Evolutionary conservation across 1,140 invertebrate species (phyloP), one percentile per base, ranked within the genome.

Genomic region (Brachionus sp.): DNA sequence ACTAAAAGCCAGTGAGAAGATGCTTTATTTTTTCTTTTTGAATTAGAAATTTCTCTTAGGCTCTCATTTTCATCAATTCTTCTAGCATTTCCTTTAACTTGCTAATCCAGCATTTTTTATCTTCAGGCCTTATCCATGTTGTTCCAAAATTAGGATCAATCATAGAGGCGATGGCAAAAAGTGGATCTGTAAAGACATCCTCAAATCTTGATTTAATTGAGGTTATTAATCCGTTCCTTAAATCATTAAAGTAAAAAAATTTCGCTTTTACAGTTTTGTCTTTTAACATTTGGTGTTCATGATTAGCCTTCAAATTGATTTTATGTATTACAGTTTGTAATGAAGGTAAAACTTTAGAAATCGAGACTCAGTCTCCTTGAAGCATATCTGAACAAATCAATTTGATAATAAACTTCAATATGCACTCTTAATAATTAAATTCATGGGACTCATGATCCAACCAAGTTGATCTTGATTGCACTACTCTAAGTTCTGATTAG

Each of bases 161-260:
- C 6, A 29, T n/a, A 25, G 62, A 25, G 2, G 23, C 62, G 23
- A 64, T 64, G 23, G 13, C 29, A 64, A 64, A 64, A 64, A 64
- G 29, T 64, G 62, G 62, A 2, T 64, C 62, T 29, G 29, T 62
- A 10, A 64, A 23, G 9, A 64, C 29, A 25, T 64, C 62, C 1
- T 64, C 62, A 64, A 64, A 64, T 25, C 62, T 64, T 29, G 62
- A 64, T 64, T 64, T 64, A 64, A 25, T 64, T 64, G 62, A 64
- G 9, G 4, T 10, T 29, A 16, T 64, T 64, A 64, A 64, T 29
- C 23, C 62, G 7, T 29, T 29, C 2, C 4, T 19, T n/a, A 62
- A 62, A 62, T 62, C n/a, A 19, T 12, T 25, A 25, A 62, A 62
- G 23, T 62, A 62, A 62, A 62, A 3, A 62, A 19, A 25, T 3